phyloP scores from a whole-genome alignment of 2,888 invertebrate species.

The Standfussiana lucernea region DNA sequence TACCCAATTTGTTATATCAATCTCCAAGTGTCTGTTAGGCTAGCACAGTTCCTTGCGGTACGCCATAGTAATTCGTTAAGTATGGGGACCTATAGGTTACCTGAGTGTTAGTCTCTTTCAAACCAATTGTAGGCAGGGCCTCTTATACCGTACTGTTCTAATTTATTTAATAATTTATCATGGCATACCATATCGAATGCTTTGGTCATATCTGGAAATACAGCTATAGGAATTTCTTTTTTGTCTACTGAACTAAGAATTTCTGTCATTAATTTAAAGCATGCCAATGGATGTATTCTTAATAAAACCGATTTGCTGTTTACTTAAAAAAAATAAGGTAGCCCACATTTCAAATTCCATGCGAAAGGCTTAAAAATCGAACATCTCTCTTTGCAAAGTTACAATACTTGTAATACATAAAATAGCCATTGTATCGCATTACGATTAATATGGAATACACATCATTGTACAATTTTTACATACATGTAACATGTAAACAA shows the following conservation, averaged over 20 bases:
- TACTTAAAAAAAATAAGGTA: too few species aligned
- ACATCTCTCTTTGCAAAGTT: not conserved
- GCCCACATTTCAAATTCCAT: not conserved
- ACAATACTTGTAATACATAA: not conserved
- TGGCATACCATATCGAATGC: slow-evolving; percentile 1
- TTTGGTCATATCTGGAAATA: not conserved
- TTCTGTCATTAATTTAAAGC: slow-evolving; percentile 1
- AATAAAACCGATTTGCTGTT: slow-evolving; percentile 7
- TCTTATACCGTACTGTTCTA: not conserved
- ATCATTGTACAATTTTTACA: too few species aligned
- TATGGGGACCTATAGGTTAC: not conserved
- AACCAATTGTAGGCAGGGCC: not conserved
- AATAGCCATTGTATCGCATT: not conserved
- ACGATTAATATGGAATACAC: not conserved
- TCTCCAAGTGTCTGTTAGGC: not conserved
- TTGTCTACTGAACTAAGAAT: not conserved
- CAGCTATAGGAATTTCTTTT: not conserved
- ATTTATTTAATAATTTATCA: not conserved
- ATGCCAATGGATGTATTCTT: not conserved
- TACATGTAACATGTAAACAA: not conserved
- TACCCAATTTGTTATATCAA: not conserved
- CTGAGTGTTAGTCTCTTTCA: not conserved
- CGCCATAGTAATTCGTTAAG: not conserved
- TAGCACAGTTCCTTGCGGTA: not conserved
- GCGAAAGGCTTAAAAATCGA: slow-evolving; percentile 8